phyloP scores from a whole-genome alignment of 2,888 invertebrate genomes.

The Cylloceria caligata region DNA sequence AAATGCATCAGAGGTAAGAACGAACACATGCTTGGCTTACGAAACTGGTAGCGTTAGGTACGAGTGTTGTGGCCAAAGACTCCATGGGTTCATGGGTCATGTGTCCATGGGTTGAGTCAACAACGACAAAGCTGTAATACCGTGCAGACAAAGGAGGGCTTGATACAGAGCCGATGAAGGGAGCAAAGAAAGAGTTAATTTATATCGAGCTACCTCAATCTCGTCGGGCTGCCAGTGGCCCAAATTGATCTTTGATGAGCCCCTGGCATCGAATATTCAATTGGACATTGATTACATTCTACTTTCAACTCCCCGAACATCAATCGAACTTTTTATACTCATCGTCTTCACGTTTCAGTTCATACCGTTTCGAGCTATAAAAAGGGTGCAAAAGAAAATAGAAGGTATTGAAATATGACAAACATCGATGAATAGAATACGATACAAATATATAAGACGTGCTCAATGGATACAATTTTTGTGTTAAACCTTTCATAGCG shows the following conservation, averaged over 20 bases:
- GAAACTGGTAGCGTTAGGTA: constrained; percentile 21
- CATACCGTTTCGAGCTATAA: not conserved
- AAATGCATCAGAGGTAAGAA: not conserved
- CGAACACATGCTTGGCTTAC: constrained; percentile 24
- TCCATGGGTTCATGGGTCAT: not conserved
- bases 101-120: constrained; percentile 42
- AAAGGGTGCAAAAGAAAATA: too few species aligned
- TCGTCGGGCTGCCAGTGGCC: not conserved
- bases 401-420: too few species aligned
- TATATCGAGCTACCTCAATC: constrained; percentile 13
- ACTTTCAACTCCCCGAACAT: not conserved
- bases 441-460: too few species aligned
- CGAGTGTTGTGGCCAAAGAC: constrained; percentile 40
- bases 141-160: constrained; percentile 10
- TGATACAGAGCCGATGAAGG: not conserved
- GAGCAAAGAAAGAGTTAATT: constrained; percentile 30
- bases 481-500: too few species aligned
- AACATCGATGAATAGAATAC: too few species aligned
- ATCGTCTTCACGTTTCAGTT: not conserved
- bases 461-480: too few species aligned
- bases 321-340: not conserved
- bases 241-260: constrained; percentile 16
- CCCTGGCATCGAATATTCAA: not conserved
- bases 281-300: not conserved
- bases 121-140: constrained; percentile 33